Evolutionary conservation across 2,113 vertebrate species (phyloP).

Genomic region (Oncorhynchus nerka): DNA sequence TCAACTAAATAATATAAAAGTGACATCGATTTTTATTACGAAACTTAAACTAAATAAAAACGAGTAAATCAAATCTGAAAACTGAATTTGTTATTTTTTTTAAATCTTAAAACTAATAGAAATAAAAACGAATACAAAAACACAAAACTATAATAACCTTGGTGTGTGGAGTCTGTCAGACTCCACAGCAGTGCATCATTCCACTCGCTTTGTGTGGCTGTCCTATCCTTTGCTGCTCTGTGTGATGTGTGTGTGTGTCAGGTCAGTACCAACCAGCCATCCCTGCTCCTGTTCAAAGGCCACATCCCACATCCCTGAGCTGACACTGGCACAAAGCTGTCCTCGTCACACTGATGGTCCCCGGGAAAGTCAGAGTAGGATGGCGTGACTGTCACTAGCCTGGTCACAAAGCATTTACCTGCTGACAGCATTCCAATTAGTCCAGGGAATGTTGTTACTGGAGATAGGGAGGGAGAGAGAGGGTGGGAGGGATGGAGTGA

Average conservation of each 20-base stretch:
- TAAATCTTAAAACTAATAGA: too few species aligned
- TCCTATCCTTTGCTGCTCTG: too few species aligned
- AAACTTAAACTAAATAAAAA: too few species aligned
- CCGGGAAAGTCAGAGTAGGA: conserved; percentile 50
- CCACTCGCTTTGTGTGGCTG: not conserved
- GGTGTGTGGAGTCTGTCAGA: too few species aligned
- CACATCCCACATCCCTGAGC: conserved; percentile 52
- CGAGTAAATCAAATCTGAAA: too few species aligned
- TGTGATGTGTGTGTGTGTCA: too few species aligned
- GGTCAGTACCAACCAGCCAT: conserved; percentile 45
- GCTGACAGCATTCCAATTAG: conserved; percentile 79
- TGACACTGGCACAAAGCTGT: conserved; percentile 33
- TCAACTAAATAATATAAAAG: too few species aligned
- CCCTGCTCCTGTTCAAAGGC: too few species aligned
- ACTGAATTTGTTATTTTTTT: too few species aligned
- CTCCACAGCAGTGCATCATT: not conserved
- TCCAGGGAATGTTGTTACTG: conserved; percentile 64
- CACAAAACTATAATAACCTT: too few species aligned
- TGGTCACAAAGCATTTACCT: conserved; percentile 79
- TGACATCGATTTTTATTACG: too few species aligned
- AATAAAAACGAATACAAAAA: too few species aligned
- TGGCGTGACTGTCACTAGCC: conserved; percentile 77
- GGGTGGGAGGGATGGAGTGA: conserved; percentile 36
- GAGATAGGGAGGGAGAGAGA: conserved; percentile 31
- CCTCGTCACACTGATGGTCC: conserved; percentile 69